phyloP scores from a whole-genome alignment of 2,113 vertebrate genomes.

The Etheostoma cragini region DNA sequence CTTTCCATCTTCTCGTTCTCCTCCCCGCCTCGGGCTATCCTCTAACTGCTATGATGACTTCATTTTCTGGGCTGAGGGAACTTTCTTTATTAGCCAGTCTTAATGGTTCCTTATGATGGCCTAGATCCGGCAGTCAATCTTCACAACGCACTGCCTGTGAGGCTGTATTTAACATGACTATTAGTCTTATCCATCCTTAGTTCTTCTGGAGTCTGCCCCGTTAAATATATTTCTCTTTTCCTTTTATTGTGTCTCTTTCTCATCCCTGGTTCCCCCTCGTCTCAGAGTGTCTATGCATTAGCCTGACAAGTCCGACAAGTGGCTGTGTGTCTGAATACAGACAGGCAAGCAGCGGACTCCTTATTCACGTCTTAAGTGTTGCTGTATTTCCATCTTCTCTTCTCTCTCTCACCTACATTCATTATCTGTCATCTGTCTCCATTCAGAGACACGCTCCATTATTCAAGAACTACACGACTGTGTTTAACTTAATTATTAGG shows the following conservation, averaged over 20 bases:
- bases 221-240: not conserved
- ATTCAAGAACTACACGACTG: conserved; percentile 7
- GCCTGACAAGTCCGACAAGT: not conserved
- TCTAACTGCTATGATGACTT: conserved; percentile 72
- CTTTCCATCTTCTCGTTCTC: conserved; percentile 9
- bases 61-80: conserved; percentile 67
- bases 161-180: conserved; percentile 55
- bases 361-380: conserved; percentile 7
- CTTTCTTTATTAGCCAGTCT: conserved; percentile 69
- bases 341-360: conserved; percentile 13
- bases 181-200: not conserved
- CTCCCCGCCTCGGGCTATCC: conserved; percentile 59
- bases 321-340: conserved; percentile 24
- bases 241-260: not conserved
- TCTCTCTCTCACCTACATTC: conserved; percentile 3
- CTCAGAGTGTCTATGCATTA: not conserved
- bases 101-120: conserved; percentile 68
- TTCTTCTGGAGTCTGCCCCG: not conserved
- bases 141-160: conserved; percentile 30
- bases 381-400: not conserved
- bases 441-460: conserved; percentile 32
- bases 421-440: conserved; percentile 21
- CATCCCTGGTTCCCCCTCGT: not conserved
- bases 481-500: conserved; percentile 24
- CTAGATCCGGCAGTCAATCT: conserved; percentile 56